phyloP scores from a whole-genome alignment of 2,113 vertebrate genomes.

The Thryonomys swinderianus region DNA sequence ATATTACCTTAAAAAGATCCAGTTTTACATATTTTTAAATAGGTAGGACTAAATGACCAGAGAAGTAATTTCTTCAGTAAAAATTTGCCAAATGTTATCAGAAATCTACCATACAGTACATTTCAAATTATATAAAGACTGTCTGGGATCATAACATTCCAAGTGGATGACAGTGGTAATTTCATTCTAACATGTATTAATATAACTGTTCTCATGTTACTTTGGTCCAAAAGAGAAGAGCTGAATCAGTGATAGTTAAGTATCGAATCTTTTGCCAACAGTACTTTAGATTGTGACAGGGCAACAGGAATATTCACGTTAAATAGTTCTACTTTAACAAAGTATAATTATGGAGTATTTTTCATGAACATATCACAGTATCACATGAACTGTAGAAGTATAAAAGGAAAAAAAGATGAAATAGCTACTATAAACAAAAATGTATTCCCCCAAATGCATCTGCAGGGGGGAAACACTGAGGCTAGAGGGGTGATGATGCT shows the following conservation, averaged over 20 bases:
- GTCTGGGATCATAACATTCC: slow-evolving; percentile 50
- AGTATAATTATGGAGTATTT: slow-evolving; percentile 63
- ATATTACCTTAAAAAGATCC: slow-evolving; percentile 65
- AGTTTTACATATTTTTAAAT: slow-evolving; percentile 72
- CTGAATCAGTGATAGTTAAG: slow-evolving; percentile 62
- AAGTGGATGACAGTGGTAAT: slow-evolving; percentile 23
- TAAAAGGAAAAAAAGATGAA: slow-evolving; percentile 53
- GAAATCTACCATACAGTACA: slow-evolving; percentile 63
- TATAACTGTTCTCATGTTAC: slow-evolving; percentile 62
- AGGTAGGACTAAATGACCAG: slow-evolving; percentile 68
- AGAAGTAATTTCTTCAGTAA: slow-evolving; percentile 75
- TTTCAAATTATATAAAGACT: slow-evolving; percentile 68
- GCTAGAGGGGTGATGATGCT: slow-evolving; percentile 79
- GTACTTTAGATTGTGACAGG: slow-evolving; percentile 59
- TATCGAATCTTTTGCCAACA: slow-evolving; percentile 52
- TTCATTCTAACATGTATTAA: not conserved
- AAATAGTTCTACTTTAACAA: slow-evolving; percentile 65
- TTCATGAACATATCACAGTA: slow-evolving; percentile 75
- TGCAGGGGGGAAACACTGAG: slow-evolving; percentile 62
- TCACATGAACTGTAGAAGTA: slow-evolving; percentile 74
- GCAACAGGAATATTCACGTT: slow-evolving; percentile 61
- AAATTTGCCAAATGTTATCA: slow-evolving; percentile 72
- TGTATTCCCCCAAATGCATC: slow-evolving; percentile 58
- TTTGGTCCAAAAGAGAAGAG: slow-evolving; percentile 75
- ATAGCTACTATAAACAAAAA: slow-evolving; percentile 65